These are phyloP conservation scores for Mythimna vitellina DNA, from an alignment of 2,888 invertebrate genomes.

Conservation along the genomic window DNA sequence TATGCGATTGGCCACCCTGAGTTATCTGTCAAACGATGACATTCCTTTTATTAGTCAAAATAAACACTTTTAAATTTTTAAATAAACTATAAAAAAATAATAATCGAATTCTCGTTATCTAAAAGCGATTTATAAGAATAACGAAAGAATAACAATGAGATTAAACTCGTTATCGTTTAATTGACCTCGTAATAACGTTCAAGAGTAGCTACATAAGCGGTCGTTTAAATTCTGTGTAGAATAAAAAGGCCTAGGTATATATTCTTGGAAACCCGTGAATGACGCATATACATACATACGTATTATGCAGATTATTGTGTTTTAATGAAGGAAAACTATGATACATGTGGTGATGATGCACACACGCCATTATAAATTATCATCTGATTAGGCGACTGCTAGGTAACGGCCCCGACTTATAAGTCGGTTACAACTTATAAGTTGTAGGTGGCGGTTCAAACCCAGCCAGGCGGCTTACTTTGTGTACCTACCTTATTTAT, in stretches of 20 bases:
- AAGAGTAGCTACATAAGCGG: constrained; percentile 8
- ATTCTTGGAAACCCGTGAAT: background rate
- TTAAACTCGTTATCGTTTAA: constrained; percentile 45
- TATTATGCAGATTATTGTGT: background rate
- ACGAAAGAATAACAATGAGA: constrained; percentile 49
- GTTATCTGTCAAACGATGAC: constrained; percentile 25
- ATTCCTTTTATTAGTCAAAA: background rate
- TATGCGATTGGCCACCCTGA: constrained; percentile 14
- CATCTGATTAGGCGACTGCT: too few relatives aligned
- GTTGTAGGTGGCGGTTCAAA: too few relatives aligned
- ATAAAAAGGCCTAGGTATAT: constrained; percentile 3
- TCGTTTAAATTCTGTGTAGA: constrained; percentile 41
- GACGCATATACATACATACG: background rate
- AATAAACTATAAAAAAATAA: background rate
- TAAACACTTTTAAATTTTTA: constrained; percentile 15
- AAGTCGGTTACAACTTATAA: too few relatives aligned
- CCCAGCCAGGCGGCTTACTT: too few relatives aligned
- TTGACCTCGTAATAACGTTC: constrained; percentile 46
- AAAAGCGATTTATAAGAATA: constrained; percentile 26
- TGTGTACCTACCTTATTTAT: too few relatives aligned
- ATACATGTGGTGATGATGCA: too few relatives aligned
- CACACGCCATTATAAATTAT: too few relatives aligned
- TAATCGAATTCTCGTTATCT: constrained; percentile 10
- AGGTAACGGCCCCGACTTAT: too few relatives aligned
- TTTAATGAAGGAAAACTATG: too few relatives aligned